Conservation (phyloP, 2,113 vertebrate species). For the Dipodomys merriami region DNA sequence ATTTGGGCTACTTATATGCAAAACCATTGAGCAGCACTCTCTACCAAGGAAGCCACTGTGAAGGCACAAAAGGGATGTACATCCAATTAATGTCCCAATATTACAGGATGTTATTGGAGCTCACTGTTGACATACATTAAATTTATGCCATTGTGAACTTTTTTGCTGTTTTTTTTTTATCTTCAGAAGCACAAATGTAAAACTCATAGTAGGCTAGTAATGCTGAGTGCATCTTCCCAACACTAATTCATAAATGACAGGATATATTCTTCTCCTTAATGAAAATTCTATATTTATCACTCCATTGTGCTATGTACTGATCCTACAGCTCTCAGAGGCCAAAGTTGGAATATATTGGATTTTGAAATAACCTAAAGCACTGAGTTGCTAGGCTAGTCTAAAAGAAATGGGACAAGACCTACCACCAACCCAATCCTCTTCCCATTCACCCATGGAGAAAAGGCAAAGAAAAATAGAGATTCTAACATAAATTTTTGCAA, state of each 20-base stretch:
- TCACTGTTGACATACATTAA: constrained; percentile 68
- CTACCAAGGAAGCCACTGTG: not conserved
- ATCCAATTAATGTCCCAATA: constrained; percentile 61
- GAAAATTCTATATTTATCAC: constrained; percentile 84
- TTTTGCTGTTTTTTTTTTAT: not conserved
- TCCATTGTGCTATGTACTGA: constrained; percentile 79
- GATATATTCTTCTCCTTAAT: constrained; percentile 82
- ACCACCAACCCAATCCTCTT: constrained; percentile 33
- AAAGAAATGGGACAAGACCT: constrained; percentile 74
- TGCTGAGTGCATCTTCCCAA: constrained; percentile 73
- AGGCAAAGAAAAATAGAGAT: constrained; percentile 55
- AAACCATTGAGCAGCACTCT: not conserved
- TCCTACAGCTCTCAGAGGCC: constrained; percentile 78
- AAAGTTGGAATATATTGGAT: constrained; percentile 84
- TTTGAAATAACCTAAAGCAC: constrained; percentile 84
- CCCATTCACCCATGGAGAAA: not conserved
- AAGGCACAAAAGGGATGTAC: constrained; percentile 37
- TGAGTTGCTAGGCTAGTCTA: constrained; percentile 58
- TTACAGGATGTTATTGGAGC: not conserved
- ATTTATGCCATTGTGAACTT: constrained; percentile 43
- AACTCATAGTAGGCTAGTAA: constrained; percentile 67
- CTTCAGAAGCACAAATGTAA: constrained; percentile 55
- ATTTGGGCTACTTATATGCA: not conserved
- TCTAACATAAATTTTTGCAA: constrained; percentile 50
- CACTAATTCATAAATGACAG: constrained; percentile 78